These are phyloP conservation scores for Helicoverpa armigera DNA, from an alignment of 1,140 invertebrate genomes.

Conservation along the genomic window DNA sequence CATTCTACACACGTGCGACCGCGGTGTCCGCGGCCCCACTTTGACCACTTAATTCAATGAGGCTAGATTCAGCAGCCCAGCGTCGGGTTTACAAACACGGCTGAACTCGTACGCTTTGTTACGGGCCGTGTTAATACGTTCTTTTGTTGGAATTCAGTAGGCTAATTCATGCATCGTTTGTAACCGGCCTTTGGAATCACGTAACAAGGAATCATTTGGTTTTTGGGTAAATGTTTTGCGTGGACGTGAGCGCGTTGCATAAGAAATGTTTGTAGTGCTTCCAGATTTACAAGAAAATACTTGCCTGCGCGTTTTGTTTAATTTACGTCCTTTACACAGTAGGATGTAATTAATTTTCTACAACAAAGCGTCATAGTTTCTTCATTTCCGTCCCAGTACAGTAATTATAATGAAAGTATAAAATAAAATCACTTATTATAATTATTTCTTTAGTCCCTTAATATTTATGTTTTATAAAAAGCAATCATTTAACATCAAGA, in stretches of 20 bases:
- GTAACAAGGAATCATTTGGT: slow-evolving; percentile 8
- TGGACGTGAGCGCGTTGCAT: not conserved
- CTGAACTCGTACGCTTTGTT: slow-evolving; percentile 50
- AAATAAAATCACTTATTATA: not conserved
- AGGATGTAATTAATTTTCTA: not conserved
- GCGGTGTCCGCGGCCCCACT: slow-evolving; percentile 52
- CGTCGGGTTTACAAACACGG: slow-evolving; percentile 54
- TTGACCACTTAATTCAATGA: slow-evolving; percentile 66
- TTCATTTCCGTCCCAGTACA: not conserved
- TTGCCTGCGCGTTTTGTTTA: not conserved
- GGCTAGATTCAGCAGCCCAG: slow-evolving; percentile 56
- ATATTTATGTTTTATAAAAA: too few species aligned
- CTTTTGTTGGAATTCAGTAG: slow-evolving; percentile 35
- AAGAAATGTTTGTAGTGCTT: not conserved
- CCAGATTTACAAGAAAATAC: too few species aligned
- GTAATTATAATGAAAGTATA: not conserved
- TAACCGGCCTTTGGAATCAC: slow-evolving; percentile 31
- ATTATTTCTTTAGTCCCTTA: not conserved
- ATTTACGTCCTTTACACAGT: not conserved
- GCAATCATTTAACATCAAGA: not conserved
- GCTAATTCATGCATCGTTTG: slow-evolving; percentile 46
- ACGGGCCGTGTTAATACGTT: slow-evolving; percentile 48
- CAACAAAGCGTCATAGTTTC: not conserved
- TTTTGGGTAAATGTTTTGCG: slow-evolving; percentile 1
- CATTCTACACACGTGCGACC: slow-evolving; percentile 60